Base-by-base conservation (phyloP, 1,140 invertebrate species). In the Drosophila setifemur region DNA sequence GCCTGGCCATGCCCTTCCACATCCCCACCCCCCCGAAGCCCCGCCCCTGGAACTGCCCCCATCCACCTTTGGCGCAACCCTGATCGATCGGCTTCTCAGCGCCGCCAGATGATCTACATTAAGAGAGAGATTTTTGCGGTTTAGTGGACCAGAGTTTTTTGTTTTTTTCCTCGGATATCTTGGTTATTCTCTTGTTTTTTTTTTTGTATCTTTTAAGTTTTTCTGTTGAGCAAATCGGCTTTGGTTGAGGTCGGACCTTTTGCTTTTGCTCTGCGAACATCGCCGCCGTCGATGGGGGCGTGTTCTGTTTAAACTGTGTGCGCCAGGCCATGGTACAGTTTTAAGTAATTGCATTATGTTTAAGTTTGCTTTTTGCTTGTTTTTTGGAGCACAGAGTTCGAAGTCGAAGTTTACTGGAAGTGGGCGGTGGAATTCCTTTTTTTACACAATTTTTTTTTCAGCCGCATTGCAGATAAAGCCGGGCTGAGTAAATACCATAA, bases 261-360 rank as follows among this genome's bases (percentile, higher is more conserved):
- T 69, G 75, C 74, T 60, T 58, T 60, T 68, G 55, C 64, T 48
- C 63, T 55, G n/a, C 55, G 68, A 19, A 57, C 54, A 71, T 43
- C 35, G 60, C 58, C 54, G 54, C 44, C 58, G 57, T 40, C 60
- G 60, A 64, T 64, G 68, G 77, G 81, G 81, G 79, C 81, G 81
- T 86, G 81, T 81, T 74, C 76, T 77, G 69, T 55, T 77, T 82
- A 74, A 78, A 78, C 70, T 66, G 76, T 66, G 72, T 81, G 71
- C 76, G 54, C 77, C 73, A 42, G 73, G 54, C 69, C 79, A 73
- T 85, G 79, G 81, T 79, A 83, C 82, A 86, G 76, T 86, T 86
- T 85, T 86, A 86, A 86, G 81, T 86, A 86, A 86, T 86, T 86
- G 81, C 81, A 86, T 86, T 85, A 85, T 85, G 81, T 86, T 85